phyloP scores from a whole-genome alignment of 2,797 vertebrate genomes.

The Sebastiscus tertius region DNA sequence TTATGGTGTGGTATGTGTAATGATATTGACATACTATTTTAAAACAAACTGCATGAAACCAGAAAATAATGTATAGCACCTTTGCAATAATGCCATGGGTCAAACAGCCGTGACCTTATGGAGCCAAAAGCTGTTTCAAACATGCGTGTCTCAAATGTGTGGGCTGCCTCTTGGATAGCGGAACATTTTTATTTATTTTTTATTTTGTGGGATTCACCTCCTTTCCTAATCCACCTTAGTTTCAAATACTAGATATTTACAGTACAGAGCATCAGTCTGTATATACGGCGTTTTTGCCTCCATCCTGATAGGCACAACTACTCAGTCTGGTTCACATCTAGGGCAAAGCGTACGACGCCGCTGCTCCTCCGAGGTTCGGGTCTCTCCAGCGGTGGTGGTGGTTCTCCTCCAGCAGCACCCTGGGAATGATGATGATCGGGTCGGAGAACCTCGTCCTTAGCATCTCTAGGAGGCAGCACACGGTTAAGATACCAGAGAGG shows the following conservation, averaged over 20 bases:
- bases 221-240: constrained; percentile 48
- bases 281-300: constrained; percentile 2
- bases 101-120: constrained; percentile 47
- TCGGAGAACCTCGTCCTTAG: constrained; percentile 81
- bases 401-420: constrained; percentile 85
- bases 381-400: constrained; percentile 76
- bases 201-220: constrained; percentile 9
- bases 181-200: neutral
- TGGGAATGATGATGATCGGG: constrained; percentile 85
- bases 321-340: constrained; percentile 80
- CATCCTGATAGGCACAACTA: constrained; percentile 41
- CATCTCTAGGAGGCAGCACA: constrained; percentile 82
- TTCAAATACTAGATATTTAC: constrained; percentile 75
- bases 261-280: constrained; percentile 65
- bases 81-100: constrained; percentile 69
- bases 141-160: constrained; percentile 62
- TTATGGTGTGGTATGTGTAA: constrained; percentile 72
- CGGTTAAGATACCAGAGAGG: constrained; percentile 68
- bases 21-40: constrained; percentile 40
- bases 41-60: constrained; percentile 65
- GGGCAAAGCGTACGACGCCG: constrained; percentile 81
- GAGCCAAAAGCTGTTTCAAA: constrained; percentile 57
- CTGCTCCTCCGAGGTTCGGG: constrained; percentile 72
- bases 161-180: constrained; percentile 3
- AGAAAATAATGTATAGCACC: constrained; percentile 80